Evolutionary conservation across 1,140 invertebrate genomes (phyloP).

Genomic region (Nylanderia fulva): DNA sequence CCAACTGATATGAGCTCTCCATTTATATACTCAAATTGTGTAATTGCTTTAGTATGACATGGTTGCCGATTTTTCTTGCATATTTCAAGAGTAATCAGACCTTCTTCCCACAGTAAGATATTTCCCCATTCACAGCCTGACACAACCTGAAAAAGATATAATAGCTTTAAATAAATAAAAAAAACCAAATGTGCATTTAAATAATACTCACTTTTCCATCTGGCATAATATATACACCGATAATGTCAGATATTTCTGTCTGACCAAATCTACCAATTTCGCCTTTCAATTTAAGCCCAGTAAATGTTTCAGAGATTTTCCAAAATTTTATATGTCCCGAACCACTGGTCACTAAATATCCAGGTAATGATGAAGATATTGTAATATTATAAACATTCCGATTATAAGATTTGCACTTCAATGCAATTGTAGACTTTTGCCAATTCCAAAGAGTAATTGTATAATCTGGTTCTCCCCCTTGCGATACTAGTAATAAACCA

Average conservation of each 20-base stretch:
- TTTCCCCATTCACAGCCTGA: conserved; percentile 96
- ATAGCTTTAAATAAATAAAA: neutral
- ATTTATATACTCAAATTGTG: conserved; percentile 90
- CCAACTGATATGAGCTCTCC: conserved; percentile 88
- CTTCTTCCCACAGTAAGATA: conserved; percentile 95
- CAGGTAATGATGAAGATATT: conserved; percentile 92
- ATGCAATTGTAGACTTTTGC: conserved; percentile 90
- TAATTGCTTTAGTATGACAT: conserved; percentile 91
- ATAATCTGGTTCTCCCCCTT: conserved; percentile 94
- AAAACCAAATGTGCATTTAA: neutral
- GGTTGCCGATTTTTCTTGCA: conserved; percentile 89
- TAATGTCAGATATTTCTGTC: conserved; percentile 95
- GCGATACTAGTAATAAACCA: conserved; percentile 92
- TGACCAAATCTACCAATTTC: conserved; percentile 95
- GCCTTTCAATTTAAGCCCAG: conserved; percentile 95
- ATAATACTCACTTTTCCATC: conserved; percentile 91
- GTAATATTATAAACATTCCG: conserved; percentile 92
- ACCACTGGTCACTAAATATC: conserved; percentile 92
- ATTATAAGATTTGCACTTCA: conserved; percentile 92
- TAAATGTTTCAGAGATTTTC: conserved; percentile 96
- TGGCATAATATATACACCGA: conserved; percentile 93
- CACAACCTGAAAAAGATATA: conserved; percentile 86
- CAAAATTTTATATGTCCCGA: conserved; percentile 95
- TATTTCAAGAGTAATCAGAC: conserved; percentile 93
- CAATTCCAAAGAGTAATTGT: conserved; percentile 96